Conservation (phyloP, 2,113 vertebrate genomes). For the Notarius quadriscutis region DNA sequence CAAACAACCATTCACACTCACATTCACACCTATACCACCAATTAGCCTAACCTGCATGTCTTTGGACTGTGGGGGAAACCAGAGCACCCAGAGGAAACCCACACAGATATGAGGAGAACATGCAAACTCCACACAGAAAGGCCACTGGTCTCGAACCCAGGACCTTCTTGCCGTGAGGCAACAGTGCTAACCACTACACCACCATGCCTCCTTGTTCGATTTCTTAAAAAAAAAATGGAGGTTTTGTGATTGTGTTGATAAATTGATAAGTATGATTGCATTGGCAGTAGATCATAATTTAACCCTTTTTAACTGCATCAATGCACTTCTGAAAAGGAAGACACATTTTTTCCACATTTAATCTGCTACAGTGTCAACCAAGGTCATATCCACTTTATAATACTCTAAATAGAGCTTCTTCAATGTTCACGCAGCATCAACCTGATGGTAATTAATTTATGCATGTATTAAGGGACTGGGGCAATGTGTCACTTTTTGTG, state of each 20-base stretch:
- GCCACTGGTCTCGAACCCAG: too few relatives aligned
- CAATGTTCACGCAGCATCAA: background rate
- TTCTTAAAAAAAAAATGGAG: too few relatives aligned
- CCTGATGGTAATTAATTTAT: background rate
- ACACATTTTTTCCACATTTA: background rate
- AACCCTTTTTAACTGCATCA: background rate
- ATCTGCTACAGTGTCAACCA: background rate
- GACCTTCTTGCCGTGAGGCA: too few relatives aligned
- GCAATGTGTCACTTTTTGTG: background rate
- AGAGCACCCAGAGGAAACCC: too few relatives aligned
- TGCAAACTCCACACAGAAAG: too few relatives aligned
- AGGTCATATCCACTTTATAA: background rate
- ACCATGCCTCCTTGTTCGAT: too few relatives aligned
- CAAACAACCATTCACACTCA: too few relatives aligned
- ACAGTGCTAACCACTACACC: too few relatives aligned
- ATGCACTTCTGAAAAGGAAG: background rate
- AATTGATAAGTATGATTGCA: background rate
- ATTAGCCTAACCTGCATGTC: too few relatives aligned
- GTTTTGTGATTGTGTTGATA: background rate
- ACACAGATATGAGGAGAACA: too few relatives aligned
- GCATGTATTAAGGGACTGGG: background rate
- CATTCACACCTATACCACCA: too few relatives aligned
- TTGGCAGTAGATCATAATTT: background rate
- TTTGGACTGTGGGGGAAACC: too few relatives aligned
- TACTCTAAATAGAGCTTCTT: background rate